phyloP scores from a whole-genome alignment of 2,797 vertebrate species.

The Cottoperca gobio region DNA sequence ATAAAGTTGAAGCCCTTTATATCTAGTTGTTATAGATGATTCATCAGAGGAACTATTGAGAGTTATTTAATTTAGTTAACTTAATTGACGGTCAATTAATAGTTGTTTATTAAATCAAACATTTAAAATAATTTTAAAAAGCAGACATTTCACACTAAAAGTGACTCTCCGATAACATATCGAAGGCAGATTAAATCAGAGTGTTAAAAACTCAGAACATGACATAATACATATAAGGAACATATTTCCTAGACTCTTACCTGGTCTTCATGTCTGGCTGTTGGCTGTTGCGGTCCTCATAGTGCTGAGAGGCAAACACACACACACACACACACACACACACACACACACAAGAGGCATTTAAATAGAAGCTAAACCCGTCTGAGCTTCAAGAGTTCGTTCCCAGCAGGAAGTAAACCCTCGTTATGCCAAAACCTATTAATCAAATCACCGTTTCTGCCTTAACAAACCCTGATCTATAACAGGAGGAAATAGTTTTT shows the following conservation, averaged over 20 bases:
- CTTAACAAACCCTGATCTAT: slow-evolving; percentile 1
- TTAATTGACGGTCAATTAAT: neutral
- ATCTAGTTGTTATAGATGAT: too few relatives aligned
- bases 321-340: slow-evolving; percentile 43
- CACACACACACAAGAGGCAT: slow-evolving; percentile 40
- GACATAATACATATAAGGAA: neutral
- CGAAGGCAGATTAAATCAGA: neutral
- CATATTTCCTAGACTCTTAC: slow-evolving; percentile 74
- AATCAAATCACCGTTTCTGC: slow-evolving; percentile 25
- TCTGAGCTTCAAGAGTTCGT: slow-evolving; percentile 50
- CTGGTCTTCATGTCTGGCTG: slow-evolving; percentile 93
- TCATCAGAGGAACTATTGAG: too few relatives aligned
- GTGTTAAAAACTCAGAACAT: neutral
- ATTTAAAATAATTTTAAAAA: neutral
- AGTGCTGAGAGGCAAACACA: slow-evolving; percentile 57
- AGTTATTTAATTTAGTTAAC: neutral
- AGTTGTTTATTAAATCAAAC: neutral
- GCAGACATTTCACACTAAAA: neutral
- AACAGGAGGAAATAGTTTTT: neutral
- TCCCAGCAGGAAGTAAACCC: slow-evolving; percentile 50
- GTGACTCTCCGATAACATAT: neutral
- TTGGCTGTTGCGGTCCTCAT: slow-evolving; percentile 79
- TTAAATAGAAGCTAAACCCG: slow-evolving; percentile 62
- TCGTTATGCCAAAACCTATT: slow-evolving; percentile 18
- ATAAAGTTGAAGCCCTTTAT: too few relatives aligned